phyloP scores from a whole-genome alignment of 2,797 vertebrate genomes.

The Denticeps clupeoides region DNA sequence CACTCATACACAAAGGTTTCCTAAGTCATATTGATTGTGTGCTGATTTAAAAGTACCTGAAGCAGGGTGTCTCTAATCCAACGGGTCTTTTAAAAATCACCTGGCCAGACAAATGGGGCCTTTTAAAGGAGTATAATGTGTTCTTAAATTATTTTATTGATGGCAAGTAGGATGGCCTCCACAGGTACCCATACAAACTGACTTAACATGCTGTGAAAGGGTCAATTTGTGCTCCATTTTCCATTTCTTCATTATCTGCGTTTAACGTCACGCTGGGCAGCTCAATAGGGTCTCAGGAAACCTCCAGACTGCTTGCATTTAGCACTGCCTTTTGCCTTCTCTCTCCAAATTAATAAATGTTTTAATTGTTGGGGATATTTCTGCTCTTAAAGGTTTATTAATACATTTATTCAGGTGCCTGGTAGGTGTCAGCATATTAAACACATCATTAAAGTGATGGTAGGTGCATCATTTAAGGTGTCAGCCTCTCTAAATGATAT shows the following conservation, averaged over 20 bases:
- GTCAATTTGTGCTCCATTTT: slow-evolving; percentile 98
- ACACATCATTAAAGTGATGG: neutral
- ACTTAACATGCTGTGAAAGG: slow-evolving; percentile 87
- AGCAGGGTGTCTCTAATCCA: slow-evolving; percentile 70
- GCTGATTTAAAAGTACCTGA: slow-evolving; percentile 81
- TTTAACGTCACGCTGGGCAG: slow-evolving; percentile 71
- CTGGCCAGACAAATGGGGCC: slow-evolving; percentile 94
- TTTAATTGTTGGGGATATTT: slow-evolving; percentile 43
- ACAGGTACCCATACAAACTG: slow-evolving; percentile 89
- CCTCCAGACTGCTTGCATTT: slow-evolving; percentile 65
- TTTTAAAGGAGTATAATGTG: slow-evolving; percentile 96
- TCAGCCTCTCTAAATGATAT: too few species aligned
- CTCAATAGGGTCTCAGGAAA: slow-evolving; percentile 72
- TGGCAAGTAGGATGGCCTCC: slow-evolving; percentile 79
- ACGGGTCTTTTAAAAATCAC: slow-evolving; percentile 96
- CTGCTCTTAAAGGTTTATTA: neutral
- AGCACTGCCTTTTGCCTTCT: slow-evolving; percentile 60
- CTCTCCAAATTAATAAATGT: slow-evolving; percentile 63
- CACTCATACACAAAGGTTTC: slow-evolving; percentile 53
- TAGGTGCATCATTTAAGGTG: too few species aligned
- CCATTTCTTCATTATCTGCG: slow-evolving; percentile 84
- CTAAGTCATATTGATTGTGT: slow-evolving; percentile 63
- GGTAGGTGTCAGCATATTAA: neutral
- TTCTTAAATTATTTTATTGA: slow-evolving; percentile 98
- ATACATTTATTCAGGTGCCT: neutral